Conservation (phyloP, 53 echinoderm and acorn worm species). For the Apostichopus leukothele region DNA sequence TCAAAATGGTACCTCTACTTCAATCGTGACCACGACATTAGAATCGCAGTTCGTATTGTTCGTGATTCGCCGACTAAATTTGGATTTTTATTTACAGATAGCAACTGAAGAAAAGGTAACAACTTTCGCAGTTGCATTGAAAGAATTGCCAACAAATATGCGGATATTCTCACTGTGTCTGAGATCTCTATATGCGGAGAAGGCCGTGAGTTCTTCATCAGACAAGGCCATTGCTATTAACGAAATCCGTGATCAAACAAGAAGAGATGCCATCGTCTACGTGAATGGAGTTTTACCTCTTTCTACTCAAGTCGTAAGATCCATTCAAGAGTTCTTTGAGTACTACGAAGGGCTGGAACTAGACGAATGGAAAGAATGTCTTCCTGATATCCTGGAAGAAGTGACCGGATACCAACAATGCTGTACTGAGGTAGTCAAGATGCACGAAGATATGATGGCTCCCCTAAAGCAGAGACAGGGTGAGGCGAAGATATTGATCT, state of each 20-base stretch:
- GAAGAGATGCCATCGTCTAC: constrained; percentile 35
- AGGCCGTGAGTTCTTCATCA: constrained; percentile 16
- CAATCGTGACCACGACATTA: no score
- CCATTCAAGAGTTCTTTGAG: background rate
- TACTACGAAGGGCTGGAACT: background rate
- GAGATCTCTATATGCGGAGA: constrained; percentile 43
- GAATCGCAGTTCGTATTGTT: no score
- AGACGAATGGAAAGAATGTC: background rate
- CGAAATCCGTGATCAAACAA: constrained; percentile 30
- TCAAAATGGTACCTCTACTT: no score
- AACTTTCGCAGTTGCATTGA: background rate
- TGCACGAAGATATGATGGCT: constrained; percentile 31
- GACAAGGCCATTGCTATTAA: background rate
- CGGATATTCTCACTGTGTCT: constrained; percentile 21
- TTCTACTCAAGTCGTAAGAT: background rate
- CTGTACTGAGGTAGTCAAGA: background rate
- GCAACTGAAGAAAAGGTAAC: no score
- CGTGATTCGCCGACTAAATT: no score
- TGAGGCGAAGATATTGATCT: constrained; percentile 26
- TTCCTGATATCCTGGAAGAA: background rate
- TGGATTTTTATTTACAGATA: no score
- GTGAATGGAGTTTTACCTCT: constrained; percentile 14
- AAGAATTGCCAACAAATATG: constrained; percentile 12
- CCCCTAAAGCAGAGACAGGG: constrained; percentile 27
- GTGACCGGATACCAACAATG: constrained; percentile 44